phyloP scores from a whole-genome alignment of 2,888 invertebrate species.

The Noctua janthina region DNA sequence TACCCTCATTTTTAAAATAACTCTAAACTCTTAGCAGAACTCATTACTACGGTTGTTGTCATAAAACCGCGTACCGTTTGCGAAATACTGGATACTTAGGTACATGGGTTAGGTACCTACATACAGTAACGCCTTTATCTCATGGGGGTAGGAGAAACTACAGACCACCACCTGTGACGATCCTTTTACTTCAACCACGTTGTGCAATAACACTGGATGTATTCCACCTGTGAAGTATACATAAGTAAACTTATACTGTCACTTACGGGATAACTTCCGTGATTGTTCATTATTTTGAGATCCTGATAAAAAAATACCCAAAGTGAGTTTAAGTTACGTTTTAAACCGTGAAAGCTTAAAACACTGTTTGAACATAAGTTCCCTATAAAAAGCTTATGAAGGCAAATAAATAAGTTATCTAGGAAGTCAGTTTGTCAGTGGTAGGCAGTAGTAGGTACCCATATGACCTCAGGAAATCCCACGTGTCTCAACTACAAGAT shows the following conservation, averaged over 20 bases:
- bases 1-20: constrained; percentile 40
- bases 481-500: not conserved
- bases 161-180: not conserved
- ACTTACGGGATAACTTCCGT: no score
- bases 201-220: not conserved
- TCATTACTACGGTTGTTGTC: not conserved
- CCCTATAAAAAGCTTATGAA: not conserved
- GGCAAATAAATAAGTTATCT: not conserved
- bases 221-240: not conserved
- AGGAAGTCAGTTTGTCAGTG: constrained; percentile 4
- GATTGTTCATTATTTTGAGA: no score
- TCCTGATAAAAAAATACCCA: no score
- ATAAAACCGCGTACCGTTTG: not conserved
- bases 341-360: no score
- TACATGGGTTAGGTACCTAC: not conserved
- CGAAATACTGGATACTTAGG: not conserved
- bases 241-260: not conserved
- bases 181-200: not conserved
- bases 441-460: not conserved
- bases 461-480: constrained; percentile 20
- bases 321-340: no score
- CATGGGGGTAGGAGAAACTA: not conserved
- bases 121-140: not conserved
- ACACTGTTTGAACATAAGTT: no score
- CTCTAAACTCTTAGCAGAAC: constrained; percentile 10